Conservation (phyloP, 2,797 vertebrate genomes). For the Cyclopterus lumpus region DNA sequence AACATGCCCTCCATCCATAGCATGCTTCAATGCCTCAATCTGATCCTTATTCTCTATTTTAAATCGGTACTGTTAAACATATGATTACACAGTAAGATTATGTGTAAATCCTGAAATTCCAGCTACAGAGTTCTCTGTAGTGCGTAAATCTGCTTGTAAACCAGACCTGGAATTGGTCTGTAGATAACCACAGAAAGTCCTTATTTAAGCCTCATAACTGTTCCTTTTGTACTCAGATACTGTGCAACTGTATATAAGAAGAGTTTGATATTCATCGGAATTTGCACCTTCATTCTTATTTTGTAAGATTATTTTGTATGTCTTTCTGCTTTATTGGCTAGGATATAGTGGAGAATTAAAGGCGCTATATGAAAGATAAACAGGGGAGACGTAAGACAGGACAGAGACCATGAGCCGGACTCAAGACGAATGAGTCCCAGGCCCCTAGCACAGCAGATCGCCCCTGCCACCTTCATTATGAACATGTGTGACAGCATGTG, state of each 20-base stretch:
- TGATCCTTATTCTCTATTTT: conserved; percentile 51
- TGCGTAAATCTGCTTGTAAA: conserved; percentile 45
- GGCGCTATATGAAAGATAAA: conserved; percentile 31
- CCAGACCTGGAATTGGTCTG: conserved; percentile 34
- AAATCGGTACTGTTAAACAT: conserved; percentile 64
- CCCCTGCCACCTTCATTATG: conserved; percentile 73
- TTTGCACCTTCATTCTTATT: conserved; percentile 76
- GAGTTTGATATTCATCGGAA: conserved; percentile 73
- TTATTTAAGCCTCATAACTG: conserved; percentile 64
- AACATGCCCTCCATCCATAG: conserved; percentile 58
- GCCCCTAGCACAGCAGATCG: conserved; percentile 50
- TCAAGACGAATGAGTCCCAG: conserved; percentile 31
- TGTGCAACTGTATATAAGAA: conserved; percentile 77
- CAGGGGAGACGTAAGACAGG: conserved; percentile 16
- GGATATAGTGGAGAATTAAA: conserved; percentile 33
- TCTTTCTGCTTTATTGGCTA: conserved; percentile 67
- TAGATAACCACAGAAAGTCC: conserved; percentile 41
- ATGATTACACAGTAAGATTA: conserved; percentile 47
- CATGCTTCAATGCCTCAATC: conserved; percentile 63
- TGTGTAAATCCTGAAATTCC: conserved; percentile 57
- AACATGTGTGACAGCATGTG: conserved; percentile 79
- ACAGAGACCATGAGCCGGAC: conserved; percentile 48
- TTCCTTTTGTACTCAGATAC: conserved; percentile 71
- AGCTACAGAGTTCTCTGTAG: conserved; percentile 50
- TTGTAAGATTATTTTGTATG: conserved; percentile 64